phyloP scores from a whole-genome alignment of 1,140 invertebrate genomes.

The Bombus soroeensis region DNA sequence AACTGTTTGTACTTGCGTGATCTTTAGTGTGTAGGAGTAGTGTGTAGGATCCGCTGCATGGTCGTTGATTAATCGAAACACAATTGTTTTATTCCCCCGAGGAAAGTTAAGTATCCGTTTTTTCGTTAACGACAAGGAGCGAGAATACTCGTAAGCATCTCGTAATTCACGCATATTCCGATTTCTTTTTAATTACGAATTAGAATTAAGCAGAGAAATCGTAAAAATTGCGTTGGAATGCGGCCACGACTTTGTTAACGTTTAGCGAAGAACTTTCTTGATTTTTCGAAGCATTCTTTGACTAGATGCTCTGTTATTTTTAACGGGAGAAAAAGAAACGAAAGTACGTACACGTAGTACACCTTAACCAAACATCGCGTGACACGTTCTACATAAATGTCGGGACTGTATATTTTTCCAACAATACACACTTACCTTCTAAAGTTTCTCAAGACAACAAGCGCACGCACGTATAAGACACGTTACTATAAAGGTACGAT shows the following conservation, averaged over 20 bases:
- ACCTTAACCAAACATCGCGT: constrained; percentile 27
- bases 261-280: neutral
- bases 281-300: neutral
- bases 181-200: neutral
- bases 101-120: too few relatives aligned
- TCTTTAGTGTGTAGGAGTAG: neutral
- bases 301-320: constrained; percentile 4
- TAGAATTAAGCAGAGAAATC: neutral
- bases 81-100: neutral
- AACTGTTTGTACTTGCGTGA: neutral
- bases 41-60: neutral
- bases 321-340: neutral
- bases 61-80: constrained; percentile 5
- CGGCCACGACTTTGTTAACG: neutral
- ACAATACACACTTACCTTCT: constrained; percentile 1
- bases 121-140: neutral
- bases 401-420: neutral
- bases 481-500: constrained; percentile 25
- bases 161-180: too few relatives aligned
- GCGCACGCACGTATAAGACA: neutral
- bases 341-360: neutral
- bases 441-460: neutral
- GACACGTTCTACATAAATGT: neutral
- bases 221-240: neutral
- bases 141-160: neutral